Evolutionary conservation across 2,113 vertebrate species (phyloP).

Genomic region (Apodemus speciosus): DNA sequence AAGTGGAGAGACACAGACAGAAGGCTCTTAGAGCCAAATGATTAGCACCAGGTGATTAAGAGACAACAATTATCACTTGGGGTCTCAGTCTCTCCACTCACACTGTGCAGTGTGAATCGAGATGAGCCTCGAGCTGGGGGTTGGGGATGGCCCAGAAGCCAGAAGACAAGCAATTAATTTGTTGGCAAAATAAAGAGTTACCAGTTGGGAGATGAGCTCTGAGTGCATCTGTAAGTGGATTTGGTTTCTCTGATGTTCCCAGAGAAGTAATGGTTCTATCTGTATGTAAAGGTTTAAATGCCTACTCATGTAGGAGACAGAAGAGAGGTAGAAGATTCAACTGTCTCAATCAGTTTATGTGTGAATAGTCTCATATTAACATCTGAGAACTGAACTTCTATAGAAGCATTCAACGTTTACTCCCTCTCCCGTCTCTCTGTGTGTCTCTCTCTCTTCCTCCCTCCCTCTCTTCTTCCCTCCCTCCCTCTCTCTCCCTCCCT

Average conservation of each 20-base stretch:
- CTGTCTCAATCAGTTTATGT: not conserved
- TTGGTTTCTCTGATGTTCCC: conserved; percentile 22
- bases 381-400: not conserved
- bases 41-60: conserved; percentile 47
- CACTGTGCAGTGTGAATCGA: not conserved
- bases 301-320: not conserved
- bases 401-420: not conserved
- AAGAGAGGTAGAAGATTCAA: conserved; percentile 10
- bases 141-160: not conserved
- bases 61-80: conserved; percentile 49
- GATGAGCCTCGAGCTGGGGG: not conserved
- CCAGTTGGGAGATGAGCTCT: not conserved
- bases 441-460: not conserved
- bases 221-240: not conserved
- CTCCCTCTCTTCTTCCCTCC: no score
- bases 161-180: conserved; percentile 55
- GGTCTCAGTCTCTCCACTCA: not conserved
- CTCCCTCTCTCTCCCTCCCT: not conserved
- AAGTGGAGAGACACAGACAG: not conserved
- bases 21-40: conserved; percentile 26
- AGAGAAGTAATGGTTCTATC: conserved; percentile 1
- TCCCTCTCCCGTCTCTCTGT: not conserved
- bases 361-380: not conserved
- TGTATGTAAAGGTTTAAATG: not conserved
- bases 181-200: conserved; percentile 45